Evolutionary conservation across 2,888 invertebrate genomes (phyloP), one percentile per base, ranked within the genome.

Genomic region (Acrobasis repandana): DNA sequence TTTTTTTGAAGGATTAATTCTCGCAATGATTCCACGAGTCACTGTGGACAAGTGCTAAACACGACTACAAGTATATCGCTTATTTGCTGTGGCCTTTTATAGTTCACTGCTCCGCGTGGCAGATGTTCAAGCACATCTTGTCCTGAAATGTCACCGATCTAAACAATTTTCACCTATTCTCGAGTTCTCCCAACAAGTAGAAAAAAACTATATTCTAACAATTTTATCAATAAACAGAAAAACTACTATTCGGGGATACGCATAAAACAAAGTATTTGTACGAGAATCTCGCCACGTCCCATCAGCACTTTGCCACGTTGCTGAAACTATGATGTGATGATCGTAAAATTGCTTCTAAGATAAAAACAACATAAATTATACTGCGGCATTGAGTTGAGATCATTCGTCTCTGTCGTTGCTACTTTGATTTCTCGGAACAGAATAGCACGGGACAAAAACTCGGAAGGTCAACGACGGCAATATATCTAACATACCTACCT

Each of bases 241-340:
- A 52, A 34, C 34, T 34, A 16, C 16, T 20, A 14, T 54, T 43
- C 36, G 18, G 54, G 38, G 15, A 54, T 20, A 38, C 20, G 18
- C 38, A 54, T 54, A 38, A 54, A 38, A 54, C 54, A 54, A 36
- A 54, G 34, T 52, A 36, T 43, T 54, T 54, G n/a, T 54, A 54
- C 54, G 54, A 54, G 52, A 54, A 16, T 10, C 52, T 16, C 38
- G 20, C 33, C 10, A 54, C 33, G 52, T 52, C 11, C 52, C 54
- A 38, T 54, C 54, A 20, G 54, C 16, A 54, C 54, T 54, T 38
- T 54, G 38, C 54, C 16, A 54, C 54, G 43, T 38, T 54, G 38
- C 54, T 54, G 54, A 54, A 54, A 54, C 54, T 54, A 54, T 54
- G 54, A 54, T 54, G 54, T 54, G 54, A 54, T 54, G 54, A 43